These are phyloP conservation scores for Porites lutea DNA, from an alignment of 64 coral and sea anemone genomes.

Conservation along the genomic window DNA sequence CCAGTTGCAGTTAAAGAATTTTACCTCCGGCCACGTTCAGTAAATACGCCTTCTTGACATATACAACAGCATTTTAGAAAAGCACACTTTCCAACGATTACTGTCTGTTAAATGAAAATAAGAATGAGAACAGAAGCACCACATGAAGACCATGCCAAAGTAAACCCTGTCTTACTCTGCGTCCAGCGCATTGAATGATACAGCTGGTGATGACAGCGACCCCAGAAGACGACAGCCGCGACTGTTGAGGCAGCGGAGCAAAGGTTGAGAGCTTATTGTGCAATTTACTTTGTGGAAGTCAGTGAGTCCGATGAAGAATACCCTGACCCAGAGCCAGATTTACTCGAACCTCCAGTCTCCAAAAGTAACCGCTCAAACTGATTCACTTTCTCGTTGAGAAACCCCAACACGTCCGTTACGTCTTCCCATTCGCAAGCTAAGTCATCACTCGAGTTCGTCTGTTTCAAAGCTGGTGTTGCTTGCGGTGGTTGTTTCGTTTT, in stretches of 20 bases:
- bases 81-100: conserved; percentile 31
- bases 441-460: conserved; percentile 75
- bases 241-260: background rate
- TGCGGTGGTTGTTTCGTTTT: conserved; percentile 28
- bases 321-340: conserved; percentile 55
- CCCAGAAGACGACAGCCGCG: background rate
- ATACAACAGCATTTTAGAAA: background rate
- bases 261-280: background rate
- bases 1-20: background rate
- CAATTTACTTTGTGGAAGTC: conserved; percentile 42
- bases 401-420: conserved; percentile 89
- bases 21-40: background rate
- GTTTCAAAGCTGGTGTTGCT: conserved; percentile 45
- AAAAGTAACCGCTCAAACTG: conserved; percentile 91
- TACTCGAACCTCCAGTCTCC: conserved; percentile 80
- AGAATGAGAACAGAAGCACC: too few relatives aligned
- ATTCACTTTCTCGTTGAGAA: conserved; percentile 95
- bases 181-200: conserved; percentile 4
- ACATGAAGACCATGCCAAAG: background rate
- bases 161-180: too few relatives aligned
- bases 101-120: background rate
- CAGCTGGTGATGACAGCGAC: background rate
- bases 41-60: conserved; percentile 22
- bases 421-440: conserved; percentile 89
- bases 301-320: conserved; percentile 68